phyloP scores from a whole-genome alignment of 92 coral and sea anemone genomes.

The Montipora capitata region DNA sequence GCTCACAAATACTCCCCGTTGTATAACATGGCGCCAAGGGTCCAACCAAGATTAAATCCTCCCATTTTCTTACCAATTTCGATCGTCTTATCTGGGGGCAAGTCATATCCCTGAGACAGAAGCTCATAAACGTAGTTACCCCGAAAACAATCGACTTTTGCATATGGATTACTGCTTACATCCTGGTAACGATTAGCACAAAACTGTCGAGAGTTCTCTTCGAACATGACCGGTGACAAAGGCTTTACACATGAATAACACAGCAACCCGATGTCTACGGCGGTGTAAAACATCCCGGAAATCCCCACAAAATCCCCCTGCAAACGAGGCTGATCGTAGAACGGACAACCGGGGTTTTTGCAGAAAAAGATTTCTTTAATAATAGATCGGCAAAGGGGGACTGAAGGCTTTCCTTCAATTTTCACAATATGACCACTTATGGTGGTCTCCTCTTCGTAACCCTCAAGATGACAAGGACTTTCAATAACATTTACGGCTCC shows the following conservation, averaged over 20 bases:
- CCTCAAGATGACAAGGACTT: constrained; percentile 56
- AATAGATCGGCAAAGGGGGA: background rate
- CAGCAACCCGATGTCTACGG: constrained; percentile 9
- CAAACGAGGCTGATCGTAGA: constrained; percentile 35
- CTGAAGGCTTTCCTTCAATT: constrained; percentile 26
- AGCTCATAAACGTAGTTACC: constrained; percentile 45
- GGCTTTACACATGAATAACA: constrained; percentile 7
- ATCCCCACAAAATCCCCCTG: constrained; percentile 38
- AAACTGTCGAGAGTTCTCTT: background rate
- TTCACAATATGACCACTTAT: background rate
- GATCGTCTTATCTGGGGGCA: constrained; percentile 1
- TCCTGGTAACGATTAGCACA: constrained; percentile 33
- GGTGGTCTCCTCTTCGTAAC: background rate
- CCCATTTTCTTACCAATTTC: background rate
- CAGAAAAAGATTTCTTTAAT: constrained; percentile 49
- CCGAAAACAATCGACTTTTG: constrained; percentile 36
- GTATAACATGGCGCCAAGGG: constrained; percentile 36
- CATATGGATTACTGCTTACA: constrained; percentile 40
- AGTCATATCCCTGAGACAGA: constrained; percentile 12
- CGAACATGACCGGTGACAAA: constrained; percentile 21
- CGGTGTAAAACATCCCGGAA: constrained; percentile 31
- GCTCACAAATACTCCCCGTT: constrained; percentile 1
- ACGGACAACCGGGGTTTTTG: constrained; percentile 17
- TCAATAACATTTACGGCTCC: background rate
- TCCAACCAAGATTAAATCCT: constrained; percentile 41